Conservation (phyloP, 2,888 invertebrate species). For the Melanostoma mellinum region DNA sequence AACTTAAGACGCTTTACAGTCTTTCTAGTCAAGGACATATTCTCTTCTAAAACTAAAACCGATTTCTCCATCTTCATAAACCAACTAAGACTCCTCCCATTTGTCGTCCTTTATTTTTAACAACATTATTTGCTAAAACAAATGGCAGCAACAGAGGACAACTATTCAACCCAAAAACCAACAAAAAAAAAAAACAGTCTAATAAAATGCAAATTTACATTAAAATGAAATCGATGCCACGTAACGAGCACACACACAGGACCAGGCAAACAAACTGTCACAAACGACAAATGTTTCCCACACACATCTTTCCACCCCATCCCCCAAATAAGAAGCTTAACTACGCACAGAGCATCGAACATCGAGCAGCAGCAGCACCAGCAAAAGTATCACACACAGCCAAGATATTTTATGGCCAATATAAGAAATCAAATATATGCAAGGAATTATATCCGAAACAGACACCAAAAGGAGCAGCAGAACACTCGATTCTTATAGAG, state of each 20-base stretch:
- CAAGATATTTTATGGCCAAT: constrained; percentile 56
- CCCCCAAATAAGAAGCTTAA: constrained; percentile 17
- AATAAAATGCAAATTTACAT: constrained; percentile 72
- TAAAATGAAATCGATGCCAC: constrained; percentile 65
- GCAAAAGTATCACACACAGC: not conserved
- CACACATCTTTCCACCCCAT: not conserved
- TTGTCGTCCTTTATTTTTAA: constrained; percentile 49
- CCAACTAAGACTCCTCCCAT: constrained; percentile 11
- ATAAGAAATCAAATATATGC: constrained; percentile 68
- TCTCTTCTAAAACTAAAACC: too few species aligned
- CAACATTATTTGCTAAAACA: constrained; percentile 50
- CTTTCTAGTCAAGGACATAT: too few species aligned
- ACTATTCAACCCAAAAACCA: constrained; percentile 41
- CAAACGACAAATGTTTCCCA: constrained; percentile 18
- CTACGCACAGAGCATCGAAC: not conserved
- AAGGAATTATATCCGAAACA: constrained; percentile 49
- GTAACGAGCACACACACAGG: constrained; percentile 39
- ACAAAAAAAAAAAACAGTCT: constrained; percentile 24
- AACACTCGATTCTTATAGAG: not conserved
- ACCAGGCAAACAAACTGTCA: constrained; percentile 33
- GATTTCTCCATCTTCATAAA: not conserved
- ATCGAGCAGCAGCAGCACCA: not conserved
- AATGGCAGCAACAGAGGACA: constrained; percentile 49
- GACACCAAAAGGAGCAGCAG: constrained; percentile 21
- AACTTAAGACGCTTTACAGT: too few species aligned